A percentile compares a stretch with the other conserved stretches of the same genome.
phyloP scores from a whole-genome alignment of 2,113 vertebrate species.

The Zingel zingel region DNA sequence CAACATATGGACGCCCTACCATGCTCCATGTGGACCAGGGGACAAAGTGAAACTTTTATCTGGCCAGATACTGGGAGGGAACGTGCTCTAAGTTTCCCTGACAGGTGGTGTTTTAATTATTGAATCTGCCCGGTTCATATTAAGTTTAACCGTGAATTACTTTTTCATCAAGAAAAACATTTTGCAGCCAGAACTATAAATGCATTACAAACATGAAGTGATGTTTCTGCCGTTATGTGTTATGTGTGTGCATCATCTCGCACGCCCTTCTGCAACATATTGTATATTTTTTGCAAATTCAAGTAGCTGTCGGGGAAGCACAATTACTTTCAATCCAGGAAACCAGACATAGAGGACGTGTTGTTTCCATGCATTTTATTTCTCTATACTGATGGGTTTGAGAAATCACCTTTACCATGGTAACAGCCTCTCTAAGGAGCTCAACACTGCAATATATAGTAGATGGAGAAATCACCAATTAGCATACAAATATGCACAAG shows the following conservation, averaged over 20 bases:
- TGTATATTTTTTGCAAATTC: conserved; percentile 17
- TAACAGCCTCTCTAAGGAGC: conserved; percentile 46
- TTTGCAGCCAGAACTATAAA: conserved; percentile 24
- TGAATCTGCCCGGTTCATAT: conserved; percentile 61
- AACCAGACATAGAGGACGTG: conserved; percentile 29
- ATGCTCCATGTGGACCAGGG: conserved; percentile 50
- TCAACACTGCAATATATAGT: background rate
- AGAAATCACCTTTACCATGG: conserved; percentile 53
- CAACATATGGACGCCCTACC: conserved; percentile 68
- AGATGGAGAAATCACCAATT: conserved; percentile 60
- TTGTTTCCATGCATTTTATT: conserved; percentile 64
- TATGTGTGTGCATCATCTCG: conserved; percentile 8
- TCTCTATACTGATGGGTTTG: conserved; percentile 19
- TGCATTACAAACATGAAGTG: conserved; percentile 24
- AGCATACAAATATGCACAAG: conserved; percentile 49
- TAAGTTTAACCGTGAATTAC: conserved; percentile 56
- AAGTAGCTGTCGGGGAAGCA: conserved; percentile 14
- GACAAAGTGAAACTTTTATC: conserved; percentile 73
- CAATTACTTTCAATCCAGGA: conserved; percentile 44
- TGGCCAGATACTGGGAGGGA: conserved; percentile 36
- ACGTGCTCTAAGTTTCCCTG: conserved; percentile 63
- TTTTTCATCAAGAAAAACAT: conserved; percentile 57
- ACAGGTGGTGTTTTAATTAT: conserved; percentile 79
- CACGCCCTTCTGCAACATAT: conserved; percentile 18
- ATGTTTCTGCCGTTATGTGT: conserved; percentile 21